Percentiles rank a stretch among this genome's conserved stretches.
Conservation (phyloP, 2,113 vertebrate genomes). For the Tretioscincus oriximinensis region DNA sequence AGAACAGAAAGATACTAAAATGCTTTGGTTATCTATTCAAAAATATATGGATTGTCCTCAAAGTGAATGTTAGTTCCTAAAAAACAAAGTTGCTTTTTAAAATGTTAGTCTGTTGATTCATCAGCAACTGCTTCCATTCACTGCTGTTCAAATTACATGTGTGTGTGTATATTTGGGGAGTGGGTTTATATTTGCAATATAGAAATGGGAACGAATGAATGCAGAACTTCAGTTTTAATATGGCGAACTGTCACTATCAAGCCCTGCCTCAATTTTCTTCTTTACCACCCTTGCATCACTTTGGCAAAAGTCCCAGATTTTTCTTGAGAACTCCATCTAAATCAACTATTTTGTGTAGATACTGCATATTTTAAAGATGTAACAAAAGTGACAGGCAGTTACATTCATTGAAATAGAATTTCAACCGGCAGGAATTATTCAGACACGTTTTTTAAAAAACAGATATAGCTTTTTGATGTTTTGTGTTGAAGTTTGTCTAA, state of each 20-base stretch:
- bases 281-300: not conserved
- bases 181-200: not conserved
- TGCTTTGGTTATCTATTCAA: not conserved
- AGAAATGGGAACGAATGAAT: not conserved
- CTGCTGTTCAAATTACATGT: not conserved
- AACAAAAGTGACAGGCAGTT: not conserved
- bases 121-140: not conserved
- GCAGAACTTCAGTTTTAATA: not conserved
- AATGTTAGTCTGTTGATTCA: not conserved
- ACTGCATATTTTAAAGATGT: constrained; percentile 15
- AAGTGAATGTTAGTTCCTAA: not conserved
- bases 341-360: constrained; percentile 3
- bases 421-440: constrained; percentile 4
- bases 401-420: not conserved
- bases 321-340: not conserved
- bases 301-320: not conserved
- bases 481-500: not conserved
- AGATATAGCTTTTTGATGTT: constrained; percentile 14
- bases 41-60: not conserved
- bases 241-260: not conserved
- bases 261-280: not conserved
- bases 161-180: not conserved
- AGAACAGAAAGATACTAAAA: too few species aligned
- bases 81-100: not conserved
- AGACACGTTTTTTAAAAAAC: not conserved